Base-by-base conservation (phyloP, 2,888 invertebrate species). In the Napeogenes inachia region DNA sequence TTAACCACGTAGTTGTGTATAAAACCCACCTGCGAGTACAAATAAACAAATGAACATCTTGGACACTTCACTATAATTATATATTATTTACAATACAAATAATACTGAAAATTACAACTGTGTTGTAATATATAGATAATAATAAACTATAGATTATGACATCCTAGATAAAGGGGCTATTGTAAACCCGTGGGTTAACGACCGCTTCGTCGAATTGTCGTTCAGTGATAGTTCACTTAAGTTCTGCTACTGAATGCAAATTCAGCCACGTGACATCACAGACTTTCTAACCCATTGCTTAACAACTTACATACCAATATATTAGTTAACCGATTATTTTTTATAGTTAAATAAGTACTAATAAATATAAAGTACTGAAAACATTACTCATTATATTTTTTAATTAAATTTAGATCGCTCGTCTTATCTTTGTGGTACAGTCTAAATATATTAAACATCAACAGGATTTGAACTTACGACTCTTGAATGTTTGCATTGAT, bases 121-220 rank as follows among this genome's bases (percentile, higher is more conserved):
- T 21, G 21, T 21, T 21, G 21, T 21, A 21, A 21, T 21, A 21
- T 21, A 21, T 21, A 21, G 21, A 21, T 21, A 21, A 21, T 21
- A 21, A 21, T 21, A 21, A 21, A 21, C 21, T 21, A 1, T 21
- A 21, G 21, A 21, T 21, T 21, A 21, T 21, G 21, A 21, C 21
- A 21, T 21, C 21, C 46, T 42, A 56, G 62, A 59, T 60, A 56
- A 64, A 64, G 68, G 71, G 76, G 8, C 42, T 42, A 42, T 42
- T 42, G 8, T 4, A 42, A 6, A 42, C 0, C 12, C 75, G 77
- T 71, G 75, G 82, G 83, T 84, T 71, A 82, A 81, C 72, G 83
- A 81, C 82, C 82, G 70, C 69, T 66, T 68, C 69, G 75, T 72
- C 73, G 74, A 73, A 70, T 71, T 73, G 75, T 71, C 73, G 75